A percentile compares a stretch with the other conserved stretches of the same genome.
Conservation (phyloP, 2,888 invertebrate genomes). For the Rhagophthalmus giganteus region DNA sequence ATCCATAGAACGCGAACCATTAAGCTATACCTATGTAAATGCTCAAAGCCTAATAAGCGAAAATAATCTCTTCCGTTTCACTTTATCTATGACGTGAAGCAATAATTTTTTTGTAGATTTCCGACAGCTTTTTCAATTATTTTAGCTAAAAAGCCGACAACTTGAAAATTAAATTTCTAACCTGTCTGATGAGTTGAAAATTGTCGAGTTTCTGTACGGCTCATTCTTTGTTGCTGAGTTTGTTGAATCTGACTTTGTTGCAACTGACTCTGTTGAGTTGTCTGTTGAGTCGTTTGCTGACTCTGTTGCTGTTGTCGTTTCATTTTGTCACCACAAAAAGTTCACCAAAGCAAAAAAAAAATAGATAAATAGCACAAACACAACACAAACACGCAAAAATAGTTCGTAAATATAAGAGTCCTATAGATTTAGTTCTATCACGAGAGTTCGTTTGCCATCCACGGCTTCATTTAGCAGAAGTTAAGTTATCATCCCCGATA, state of each 20-base stretch:
- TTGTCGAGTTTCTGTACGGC: constrained; percentile 76
- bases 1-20: too few species aligned
- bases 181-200: constrained; percentile 74
- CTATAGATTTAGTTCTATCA: constrained; percentile 42
- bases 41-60: too few species aligned
- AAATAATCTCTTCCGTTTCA: too few species aligned
- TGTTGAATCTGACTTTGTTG: constrained; percentile 58
- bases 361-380: constrained; percentile 43
- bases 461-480: constrained; percentile 69
- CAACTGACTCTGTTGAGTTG: constrained; percentile 57
- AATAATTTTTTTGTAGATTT: not conserved
- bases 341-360: constrained; percentile 44
- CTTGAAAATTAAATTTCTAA: constrained; percentile 41
- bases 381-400: constrained; percentile 47
- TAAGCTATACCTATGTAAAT: too few species aligned
- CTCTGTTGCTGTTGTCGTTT: constrained; percentile 70
- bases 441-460: constrained; percentile 53
- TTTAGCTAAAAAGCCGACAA: constrained; percentile 9
- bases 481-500: constrained; percentile 77
- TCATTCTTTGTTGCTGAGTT: constrained; percentile 62
- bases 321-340: constrained; percentile 64
- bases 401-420: constrained; percentile 26
- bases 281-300: constrained; percentile 52
- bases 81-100: not conserved
- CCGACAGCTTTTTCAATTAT: not conserved